Conservation (phyloP, 2,888 invertebrate species). For the Spatulosminthurus flaviceps region DNA sequence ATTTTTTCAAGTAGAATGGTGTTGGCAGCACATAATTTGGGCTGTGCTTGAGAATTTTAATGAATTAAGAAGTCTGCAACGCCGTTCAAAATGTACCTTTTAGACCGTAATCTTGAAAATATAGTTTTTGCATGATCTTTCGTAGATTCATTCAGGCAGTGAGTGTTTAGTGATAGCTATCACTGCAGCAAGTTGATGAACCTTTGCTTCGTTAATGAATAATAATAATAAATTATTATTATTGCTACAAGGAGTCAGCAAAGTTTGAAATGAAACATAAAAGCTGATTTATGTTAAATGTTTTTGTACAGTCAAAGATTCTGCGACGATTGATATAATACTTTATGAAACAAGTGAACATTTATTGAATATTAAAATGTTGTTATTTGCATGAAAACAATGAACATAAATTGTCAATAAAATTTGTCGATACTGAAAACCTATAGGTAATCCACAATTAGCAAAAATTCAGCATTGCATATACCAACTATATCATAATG, state of each 20-base stretch:
- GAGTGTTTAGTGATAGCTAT: not conserved
- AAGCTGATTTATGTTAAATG: constrained; percentile 20
- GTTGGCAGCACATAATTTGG: not conserved
- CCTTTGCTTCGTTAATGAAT: not conserved
- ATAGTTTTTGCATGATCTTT: not conserved
- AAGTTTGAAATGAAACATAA: not conserved
- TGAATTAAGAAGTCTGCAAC: not conserved
- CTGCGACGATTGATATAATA: constrained; percentile 7
- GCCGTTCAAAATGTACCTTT: constrained; percentile 2
- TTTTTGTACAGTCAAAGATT: constrained; percentile 28
- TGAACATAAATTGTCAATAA: constrained; percentile 19
- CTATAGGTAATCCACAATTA: too few relatives aligned
- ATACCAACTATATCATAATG: too few relatives aligned
- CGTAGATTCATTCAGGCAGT: not conserved
- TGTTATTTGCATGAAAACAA: constrained; percentile 27
- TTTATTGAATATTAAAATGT: constrained; percentile 28
- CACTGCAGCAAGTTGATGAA: not conserved
- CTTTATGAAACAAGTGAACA: constrained; percentile 15
- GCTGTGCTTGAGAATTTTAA: not conserved
- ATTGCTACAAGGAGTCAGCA: too few relatives aligned
- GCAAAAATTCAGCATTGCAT: too few relatives aligned
- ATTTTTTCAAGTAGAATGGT: not conserved
- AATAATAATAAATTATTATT: not conserved
- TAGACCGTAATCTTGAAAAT: not conserved
- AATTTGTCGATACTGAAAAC: constrained; percentile 15